Evolutionary conservation across 1,140 invertebrate species (phyloP), one percentile per base, ranked within the genome.

Genomic region (Heliothis virescens): DNA sequence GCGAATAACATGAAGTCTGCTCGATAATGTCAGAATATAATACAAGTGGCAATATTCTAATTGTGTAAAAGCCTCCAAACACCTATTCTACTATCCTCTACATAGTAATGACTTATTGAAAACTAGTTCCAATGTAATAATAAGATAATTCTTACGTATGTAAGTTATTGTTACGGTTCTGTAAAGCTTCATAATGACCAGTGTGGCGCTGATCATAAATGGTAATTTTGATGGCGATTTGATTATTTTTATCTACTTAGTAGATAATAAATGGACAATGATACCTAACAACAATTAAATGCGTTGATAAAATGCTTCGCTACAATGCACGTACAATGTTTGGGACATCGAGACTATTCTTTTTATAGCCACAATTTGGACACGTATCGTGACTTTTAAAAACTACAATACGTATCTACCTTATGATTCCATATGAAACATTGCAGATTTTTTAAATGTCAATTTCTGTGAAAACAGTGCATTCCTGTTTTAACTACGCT

Each of bases 11-110:
- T 87, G 83, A 87, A 87, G 77, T 80, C 86, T 86, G 82, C 85
- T 87, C 81, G 83, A 84, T 86, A 89, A 90, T 91, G 88, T 86
- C 87, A 87, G 87, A 89, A 80, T 92, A 90, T 90, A 84, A 87
- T 91, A 93, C 90, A 92, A 89, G 74, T 92, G 90, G 86, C 85
- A 88, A 89, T 92, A 89, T 86, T 87, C 87, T 91, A 91, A 86
- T 86, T 74, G 90, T 94, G 92, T 94, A 94, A 94, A 94, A 94
- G 92, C 92, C 82, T 93, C 92, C 86, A 94, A 94, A 94, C 90
- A 87, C 88, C 91, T 92, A 92, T 84, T 80, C 88, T 90, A 91
- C 90, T 50, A 89, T 86, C 83, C 60, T 83, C 88, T 91, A 90
- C 85, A 57, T 59, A 82, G 55, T 48, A 80, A 82, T 88, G 85